Conservation (phyloP, 1,140 invertebrate species). For the Bombus confusus region DNA sequence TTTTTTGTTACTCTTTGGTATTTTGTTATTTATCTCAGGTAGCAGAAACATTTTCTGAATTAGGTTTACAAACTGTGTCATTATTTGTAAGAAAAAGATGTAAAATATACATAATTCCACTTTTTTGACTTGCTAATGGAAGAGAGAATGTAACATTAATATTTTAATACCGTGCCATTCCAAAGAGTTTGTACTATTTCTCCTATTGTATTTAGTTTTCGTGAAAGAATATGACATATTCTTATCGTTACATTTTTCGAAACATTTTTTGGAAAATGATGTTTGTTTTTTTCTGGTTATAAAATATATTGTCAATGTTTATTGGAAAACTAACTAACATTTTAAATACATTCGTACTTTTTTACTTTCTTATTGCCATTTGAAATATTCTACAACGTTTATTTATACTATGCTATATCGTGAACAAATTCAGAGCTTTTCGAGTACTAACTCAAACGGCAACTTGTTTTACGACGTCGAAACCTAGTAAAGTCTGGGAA, state of each 20-base stretch:
- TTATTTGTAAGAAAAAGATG: no score
- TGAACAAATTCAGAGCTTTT: background rate
- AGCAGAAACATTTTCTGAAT: no score
- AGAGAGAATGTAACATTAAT: background rate
- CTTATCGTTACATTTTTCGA: background rate
- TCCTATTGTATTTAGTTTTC: background rate
- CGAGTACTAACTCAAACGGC: background rate
- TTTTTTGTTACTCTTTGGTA: background rate
- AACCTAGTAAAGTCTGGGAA: background rate
- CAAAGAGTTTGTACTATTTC: background rate
- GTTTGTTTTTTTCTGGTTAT: background rate
- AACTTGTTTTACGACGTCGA: background rate
- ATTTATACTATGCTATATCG: background rate
- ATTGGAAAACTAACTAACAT: background rate
- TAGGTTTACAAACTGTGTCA: no score
- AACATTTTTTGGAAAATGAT: background rate
- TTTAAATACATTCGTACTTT: background rate
- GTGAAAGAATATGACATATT: background rate
- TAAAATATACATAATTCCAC: background rate
- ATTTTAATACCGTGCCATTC: background rate
- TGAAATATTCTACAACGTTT: background rate
- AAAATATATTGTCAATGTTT: background rate
- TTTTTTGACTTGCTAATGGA: background rate
- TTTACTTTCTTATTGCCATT: background rate
- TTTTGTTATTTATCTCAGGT: background rate